These are phyloP conservation scores for Bombyx mandarina DNA, from an alignment of 1,140 invertebrate genomes.

Conservation along the genomic window DNA sequence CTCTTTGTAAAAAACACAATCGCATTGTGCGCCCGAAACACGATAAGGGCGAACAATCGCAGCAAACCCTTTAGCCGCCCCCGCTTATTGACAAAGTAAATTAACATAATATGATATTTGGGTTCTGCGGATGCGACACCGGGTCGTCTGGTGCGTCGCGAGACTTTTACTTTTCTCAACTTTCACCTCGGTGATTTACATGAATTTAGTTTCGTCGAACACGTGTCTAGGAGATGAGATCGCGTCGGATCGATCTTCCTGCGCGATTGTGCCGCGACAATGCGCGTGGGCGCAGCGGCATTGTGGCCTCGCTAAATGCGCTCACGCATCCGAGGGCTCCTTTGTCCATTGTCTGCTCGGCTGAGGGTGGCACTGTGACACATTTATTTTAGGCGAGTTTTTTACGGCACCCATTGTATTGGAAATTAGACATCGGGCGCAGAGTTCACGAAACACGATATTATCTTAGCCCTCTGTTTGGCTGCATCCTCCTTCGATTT, in stretches of 20 bases:
- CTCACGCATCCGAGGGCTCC: slow-evolving; percentile 29
- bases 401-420: slow-evolving; percentile 65
- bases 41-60: slow-evolving; percentile 44
- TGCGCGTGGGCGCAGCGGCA: slow-evolving; percentile 56
- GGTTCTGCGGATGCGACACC: slow-evolving; percentile 32
- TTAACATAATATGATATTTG: slow-evolving; percentile 43
- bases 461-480: slow-evolving; percentile 43
- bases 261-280: slow-evolving; percentile 46
- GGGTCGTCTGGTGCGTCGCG: slow-evolving; percentile 13
- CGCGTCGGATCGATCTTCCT: slow-evolving; percentile 37
- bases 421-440: slow-evolving; percentile 60
- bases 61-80: slow-evolving; percentile 27
- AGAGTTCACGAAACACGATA: slow-evolving; percentile 61
- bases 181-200: slow-evolving; percentile 67
- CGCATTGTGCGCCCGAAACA: slow-evolving; percentile 26
- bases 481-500: slow-evolving; percentile 46
- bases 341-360: slow-evolving; percentile 62
- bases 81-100: slow-evolving; percentile 21
- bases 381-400: slow-evolving; percentile 65
- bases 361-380: slow-evolving; percentile 66
- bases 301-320: slow-evolving; percentile 50
- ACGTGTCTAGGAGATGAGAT: slow-evolving; percentile 35
- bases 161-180: slow-evolving; percentile 68
- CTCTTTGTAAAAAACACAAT: slow-evolving; percentile 39
- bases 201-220: slow-evolving; percentile 35